These are phyloP conservation scores for Gandaritis pyraliata DNA, from an alignment of 2,888 invertebrate genomes.

Conservation along the genomic window DNA sequence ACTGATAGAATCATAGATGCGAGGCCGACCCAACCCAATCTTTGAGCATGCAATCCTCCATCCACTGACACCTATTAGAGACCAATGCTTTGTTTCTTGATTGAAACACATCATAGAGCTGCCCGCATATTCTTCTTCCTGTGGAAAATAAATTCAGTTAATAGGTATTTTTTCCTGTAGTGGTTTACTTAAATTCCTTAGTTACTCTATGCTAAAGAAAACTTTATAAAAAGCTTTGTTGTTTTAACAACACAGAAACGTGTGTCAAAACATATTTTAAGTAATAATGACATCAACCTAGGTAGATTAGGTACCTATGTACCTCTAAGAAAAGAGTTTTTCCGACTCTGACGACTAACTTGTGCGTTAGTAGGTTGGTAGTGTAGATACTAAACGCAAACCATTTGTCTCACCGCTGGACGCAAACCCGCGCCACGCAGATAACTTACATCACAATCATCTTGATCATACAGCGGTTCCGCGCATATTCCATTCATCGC, in stretches of 20 bases:
- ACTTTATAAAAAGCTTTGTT: too few species aligned
- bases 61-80: slow-evolving; percentile 90
- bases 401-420: too few species aligned
- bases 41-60: slow-evolving; percentile 95
- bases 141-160: slow-evolving; percentile 37
- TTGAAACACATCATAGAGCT: slow-evolving; percentile 93
- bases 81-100: slow-evolving; percentile 89
- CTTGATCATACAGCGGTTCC: slow-evolving; percentile 90
- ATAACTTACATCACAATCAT: slow-evolving; percentile 91
- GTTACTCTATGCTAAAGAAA: too few species aligned
- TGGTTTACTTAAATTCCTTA: neutral
- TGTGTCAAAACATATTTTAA: too few species aligned
- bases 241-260: too few species aligned
- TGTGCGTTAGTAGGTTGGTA: too few species aligned
- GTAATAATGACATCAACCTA: too few species aligned
- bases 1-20: slow-evolving; percentile 92
- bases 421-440: too few species aligned
- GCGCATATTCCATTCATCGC: slow-evolving; percentile 93
- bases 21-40: slow-evolving; percentile 89
- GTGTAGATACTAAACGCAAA: too few species aligned
- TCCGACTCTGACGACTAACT: too few species aligned
- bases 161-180: neutral
- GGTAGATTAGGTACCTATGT: too few species aligned
- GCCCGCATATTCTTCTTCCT: slow-evolving; percentile 96
- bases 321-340: too few species aligned